Percentiles rank a stretch among this genome's conserved stretches.
phyloP scores from a whole-genome alignment of 2,888 invertebrate species.

The Notodonta ziczac region DNA sequence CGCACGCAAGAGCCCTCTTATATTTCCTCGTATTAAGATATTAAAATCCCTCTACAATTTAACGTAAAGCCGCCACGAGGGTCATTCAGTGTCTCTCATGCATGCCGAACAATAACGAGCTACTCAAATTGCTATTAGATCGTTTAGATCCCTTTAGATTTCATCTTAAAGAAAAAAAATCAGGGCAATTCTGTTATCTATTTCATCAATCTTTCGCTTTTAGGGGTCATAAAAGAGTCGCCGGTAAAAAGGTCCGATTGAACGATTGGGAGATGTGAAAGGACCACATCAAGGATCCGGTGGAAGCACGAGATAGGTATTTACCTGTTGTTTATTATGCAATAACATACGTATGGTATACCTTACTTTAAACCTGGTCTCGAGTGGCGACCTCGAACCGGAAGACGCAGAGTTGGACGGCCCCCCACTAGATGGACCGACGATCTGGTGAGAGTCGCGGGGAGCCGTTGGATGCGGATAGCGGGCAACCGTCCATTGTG shows the following conservation, averaged over 20 bases:
- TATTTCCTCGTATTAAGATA: not conserved
- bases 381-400: too few relatives aligned
- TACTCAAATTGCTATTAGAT: not conserved
- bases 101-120: not conserved
- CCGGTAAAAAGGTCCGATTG: not conserved
- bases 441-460: too few relatives aligned
- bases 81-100: not conserved
- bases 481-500: too few relatives aligned
- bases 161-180: not conserved
- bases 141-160: not conserved
- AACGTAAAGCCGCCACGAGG: not conserved
- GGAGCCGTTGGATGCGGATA: too few relatives aligned
- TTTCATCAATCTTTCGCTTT: slow-evolving; percentile 5
- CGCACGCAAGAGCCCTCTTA: not conserved
- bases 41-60: slow-evolving; percentile 2
- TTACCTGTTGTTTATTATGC: too few relatives aligned
- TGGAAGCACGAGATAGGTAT: too few relatives aligned
- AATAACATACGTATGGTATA: too few relatives aligned
- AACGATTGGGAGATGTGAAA: not conserved
- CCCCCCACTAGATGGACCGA: too few relatives aligned
- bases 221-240: not conserved
- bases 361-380: too few relatives aligned
- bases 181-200: slow-evolving; percentile 1
- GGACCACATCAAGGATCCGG: not conserved
- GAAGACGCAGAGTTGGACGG: too few relatives aligned